phyloP scores from a whole-genome alignment of 2,113 vertebrate genomes.

The Pardalotus punctatus region DNA sequence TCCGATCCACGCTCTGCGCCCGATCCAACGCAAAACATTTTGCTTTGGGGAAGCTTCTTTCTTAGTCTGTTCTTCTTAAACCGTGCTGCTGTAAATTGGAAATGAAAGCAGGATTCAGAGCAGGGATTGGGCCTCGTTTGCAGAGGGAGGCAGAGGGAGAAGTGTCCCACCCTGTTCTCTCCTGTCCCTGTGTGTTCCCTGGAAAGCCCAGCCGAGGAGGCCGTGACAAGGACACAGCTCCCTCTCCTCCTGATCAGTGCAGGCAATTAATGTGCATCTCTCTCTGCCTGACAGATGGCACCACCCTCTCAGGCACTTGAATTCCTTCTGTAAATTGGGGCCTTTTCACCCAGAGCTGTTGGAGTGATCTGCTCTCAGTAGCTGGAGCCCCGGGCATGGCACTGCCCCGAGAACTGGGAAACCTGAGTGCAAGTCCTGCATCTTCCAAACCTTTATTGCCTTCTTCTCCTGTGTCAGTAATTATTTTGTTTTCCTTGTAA shows the following conservation, averaged over 20 bases:
- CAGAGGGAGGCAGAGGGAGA: not conserved
- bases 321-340: not conserved
- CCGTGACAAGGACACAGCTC: not conserved
- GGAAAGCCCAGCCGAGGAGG: not conserved
- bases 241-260: not conserved
- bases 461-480: not conserved
- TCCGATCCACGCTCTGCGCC: not conserved
- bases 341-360: not conserved
- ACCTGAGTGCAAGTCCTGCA: not conserved
- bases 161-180: not conserved
- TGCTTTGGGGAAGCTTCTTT: not conserved
- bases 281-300: not conserved
- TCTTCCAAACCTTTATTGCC: not conserved
- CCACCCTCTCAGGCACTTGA: not conserved
- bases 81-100: not conserved
- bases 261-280: not conserved
- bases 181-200: not conserved
- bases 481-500: not conserved
- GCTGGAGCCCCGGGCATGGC: not conserved
- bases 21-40: rapidly evolving
- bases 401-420: not conserved
- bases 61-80: not conserved
- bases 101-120: not conserved
- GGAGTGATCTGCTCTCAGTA: not conserved
- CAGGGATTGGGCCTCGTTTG: not conserved